Evolutionary conservation across 1,140 invertebrate genomes (phyloP).

Genomic region (Trypoxylus dichotomus): DNA sequence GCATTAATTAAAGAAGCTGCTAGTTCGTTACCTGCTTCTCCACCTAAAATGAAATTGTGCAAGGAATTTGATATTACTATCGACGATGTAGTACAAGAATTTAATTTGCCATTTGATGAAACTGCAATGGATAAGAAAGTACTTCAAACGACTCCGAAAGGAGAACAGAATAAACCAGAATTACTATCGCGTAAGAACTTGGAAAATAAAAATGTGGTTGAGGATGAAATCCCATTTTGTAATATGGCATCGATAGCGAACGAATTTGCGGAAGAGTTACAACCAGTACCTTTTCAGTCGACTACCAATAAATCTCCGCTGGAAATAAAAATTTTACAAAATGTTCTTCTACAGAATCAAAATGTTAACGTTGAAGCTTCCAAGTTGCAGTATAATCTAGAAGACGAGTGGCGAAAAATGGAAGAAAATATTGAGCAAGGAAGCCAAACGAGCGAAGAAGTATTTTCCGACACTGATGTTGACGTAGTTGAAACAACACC

Average conservation of each 20-base stretch:
- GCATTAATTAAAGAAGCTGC: background rate
- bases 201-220: background rate
- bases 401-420: slow-evolving; percentile 19
- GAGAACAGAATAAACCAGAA: background rate
- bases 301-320: background rate
- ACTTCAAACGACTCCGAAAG: background rate
- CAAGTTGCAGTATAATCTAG: slow-evolving; percentile 23
- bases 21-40: background rate
- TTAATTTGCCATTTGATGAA: slow-evolving; percentile 2
- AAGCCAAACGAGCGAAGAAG: slow-evolving; percentile 33
- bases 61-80: slow-evolving; percentile 26
- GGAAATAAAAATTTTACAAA: slow-evolving; percentile 34
- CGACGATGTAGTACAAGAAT: slow-evolving; percentile 23
- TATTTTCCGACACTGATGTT: slow-evolving; percentile 43
- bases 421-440: background rate
- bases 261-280: background rate
- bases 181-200: background rate
- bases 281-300: background rate
- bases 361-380: slow-evolving; percentile 25
- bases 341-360: slow-evolving; percentile 35
- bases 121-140: background rate
- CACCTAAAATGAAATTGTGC: slow-evolving; percentile 27
- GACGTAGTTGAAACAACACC: slow-evolving; percentile 46
- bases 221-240: background rate
- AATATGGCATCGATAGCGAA: background rate